Evolutionary conservation across 53 echinoderm and acorn worm genomes (phyloP), one percentile per base, ranked within the genome.

Genomic region (Antedon mediterranea): DNA sequence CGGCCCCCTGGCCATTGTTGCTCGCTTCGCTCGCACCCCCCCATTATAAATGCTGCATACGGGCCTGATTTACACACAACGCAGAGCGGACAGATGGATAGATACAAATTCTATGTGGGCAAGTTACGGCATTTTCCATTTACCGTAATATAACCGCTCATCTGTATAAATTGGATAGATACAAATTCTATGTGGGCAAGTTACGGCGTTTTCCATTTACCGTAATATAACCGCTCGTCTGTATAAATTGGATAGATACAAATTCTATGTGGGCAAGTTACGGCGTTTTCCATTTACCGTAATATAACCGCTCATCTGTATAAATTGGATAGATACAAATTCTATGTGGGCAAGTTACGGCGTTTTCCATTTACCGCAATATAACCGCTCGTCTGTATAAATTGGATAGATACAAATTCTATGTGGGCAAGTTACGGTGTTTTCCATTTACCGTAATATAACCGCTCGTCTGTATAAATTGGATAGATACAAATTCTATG

Each of bases 381-480:
- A n/a, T n/a, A n/a, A n/a, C n/a, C n/a, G n/a, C n/a, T 84, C 43
- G 15, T 72, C 33, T 30, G 29, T n/a, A 28, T 34, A 43, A 13
- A 30, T 72, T 29, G 44, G 34, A 14, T 74, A 13, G 14, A n/a
- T 28, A 27, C 29, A 28, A n/a, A n/a, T n/a, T n/a, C n/a, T n/a
- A n/a, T n/a, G n/a, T n/a, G n/a, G n/a, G n/a, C n/a, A 34, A 28
- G 79, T 34, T 34, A 30, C 73, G 43, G 78, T 78, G 32, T 73
- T 71, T 27, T 5, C 78, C 30, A 37, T 43, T 28, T 72, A 43
- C 28, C 44, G 42, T 31, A n/a, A n/a, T n/a, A n/a, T n/a, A n/a
- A n/a, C n/a, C n/a, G n/a, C n/a, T 84, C 43, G 15, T 72, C 33
- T 30, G 29, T n/a, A 28, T 34, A 43, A 13, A 30, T 72, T 29